A percentile compares a stretch with the other conserved stretches of the same genome.
These are phyloP conservation scores for Atopsyche davidsoni DNA, from an alignment of 1,140 invertebrate species.

Conservation along the genomic window DNA sequence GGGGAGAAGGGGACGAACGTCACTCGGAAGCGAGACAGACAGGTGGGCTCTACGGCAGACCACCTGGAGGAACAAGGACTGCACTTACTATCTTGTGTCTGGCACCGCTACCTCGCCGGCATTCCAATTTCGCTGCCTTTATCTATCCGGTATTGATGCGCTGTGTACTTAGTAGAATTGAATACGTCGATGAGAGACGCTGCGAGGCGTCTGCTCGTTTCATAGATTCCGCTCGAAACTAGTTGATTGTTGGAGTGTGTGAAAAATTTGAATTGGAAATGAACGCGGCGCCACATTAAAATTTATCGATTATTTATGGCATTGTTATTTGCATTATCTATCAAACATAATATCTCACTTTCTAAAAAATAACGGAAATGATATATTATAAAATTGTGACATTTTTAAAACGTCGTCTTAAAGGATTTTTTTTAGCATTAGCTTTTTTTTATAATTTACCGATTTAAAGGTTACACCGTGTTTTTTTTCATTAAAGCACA, in stretches of 20 bases:
- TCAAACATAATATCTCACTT: too few relatives aligned
- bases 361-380: too few relatives aligned
- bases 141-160: conserved; percentile 16
- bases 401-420: too few relatives aligned
- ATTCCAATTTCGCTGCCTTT: conserved; percentile 17
- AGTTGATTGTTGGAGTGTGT: too few relatives aligned
- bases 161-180: conserved; percentile 19
- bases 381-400: too few relatives aligned
- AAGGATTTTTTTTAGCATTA: too few relatives aligned
- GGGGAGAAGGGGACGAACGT: conserved; percentile 14
- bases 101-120: conserved; percentile 5
- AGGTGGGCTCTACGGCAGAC: conserved; percentile 16
- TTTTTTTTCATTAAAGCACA: not conserved
- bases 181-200: conserved; percentile 7
- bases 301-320: too few relatives aligned
- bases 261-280: too few relatives aligned
- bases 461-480: not conserved
- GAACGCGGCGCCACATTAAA: too few relatives aligned
- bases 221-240: too few relatives aligned
- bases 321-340: too few relatives aligned
- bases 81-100: conserved; percentile 14
- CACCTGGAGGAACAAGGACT: conserved; percentile 26
- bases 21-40: conserved; percentile 26
- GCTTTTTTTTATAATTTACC: not conserved
- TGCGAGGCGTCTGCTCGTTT: too few relatives aligned